Evolutionary conservation across 2,888 invertebrate species (phyloP).

Genomic region (Clitarchus hookeri): DNA sequence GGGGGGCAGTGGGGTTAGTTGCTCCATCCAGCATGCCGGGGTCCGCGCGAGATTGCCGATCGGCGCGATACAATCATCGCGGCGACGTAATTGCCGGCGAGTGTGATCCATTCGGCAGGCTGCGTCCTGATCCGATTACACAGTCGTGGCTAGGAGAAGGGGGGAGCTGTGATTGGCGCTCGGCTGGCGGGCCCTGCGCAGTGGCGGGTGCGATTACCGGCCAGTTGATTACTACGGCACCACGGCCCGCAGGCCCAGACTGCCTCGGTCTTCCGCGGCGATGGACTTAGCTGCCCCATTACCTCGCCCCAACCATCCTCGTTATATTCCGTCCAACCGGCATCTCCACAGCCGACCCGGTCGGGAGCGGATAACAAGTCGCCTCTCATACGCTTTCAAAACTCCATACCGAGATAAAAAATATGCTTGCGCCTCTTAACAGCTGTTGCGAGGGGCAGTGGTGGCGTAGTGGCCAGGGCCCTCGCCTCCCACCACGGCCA

Average conservation of each 20-base stretch:
- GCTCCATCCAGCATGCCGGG: no score
- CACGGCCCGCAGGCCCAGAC: not conserved
- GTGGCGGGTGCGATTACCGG: not conserved
- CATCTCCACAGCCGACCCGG: no score
- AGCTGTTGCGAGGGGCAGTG: no score
- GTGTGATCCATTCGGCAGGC: not conserved
- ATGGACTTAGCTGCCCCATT: not conserved
- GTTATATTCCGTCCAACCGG: no score
- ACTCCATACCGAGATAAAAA: no score
- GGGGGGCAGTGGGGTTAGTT: no score
- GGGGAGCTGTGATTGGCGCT: not conserved
- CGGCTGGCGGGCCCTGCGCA: not conserved
- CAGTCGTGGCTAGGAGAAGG: not conserved
- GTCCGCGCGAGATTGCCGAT: not conserved
- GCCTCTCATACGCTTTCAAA: no score
- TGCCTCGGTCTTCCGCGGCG: not conserved
- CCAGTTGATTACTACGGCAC: not conserved
- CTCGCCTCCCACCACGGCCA: no score
- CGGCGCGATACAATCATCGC: not conserved
- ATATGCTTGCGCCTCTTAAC: no score
- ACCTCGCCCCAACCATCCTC: not conserved
- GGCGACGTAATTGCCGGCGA: not conserved
- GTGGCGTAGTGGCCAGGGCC: no score
- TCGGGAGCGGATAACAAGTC: no score
- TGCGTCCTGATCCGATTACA: not conserved